phyloP scores from a whole-genome alignment of 2,888 invertebrate genomes.

The Agonopterix arenella region DNA sequence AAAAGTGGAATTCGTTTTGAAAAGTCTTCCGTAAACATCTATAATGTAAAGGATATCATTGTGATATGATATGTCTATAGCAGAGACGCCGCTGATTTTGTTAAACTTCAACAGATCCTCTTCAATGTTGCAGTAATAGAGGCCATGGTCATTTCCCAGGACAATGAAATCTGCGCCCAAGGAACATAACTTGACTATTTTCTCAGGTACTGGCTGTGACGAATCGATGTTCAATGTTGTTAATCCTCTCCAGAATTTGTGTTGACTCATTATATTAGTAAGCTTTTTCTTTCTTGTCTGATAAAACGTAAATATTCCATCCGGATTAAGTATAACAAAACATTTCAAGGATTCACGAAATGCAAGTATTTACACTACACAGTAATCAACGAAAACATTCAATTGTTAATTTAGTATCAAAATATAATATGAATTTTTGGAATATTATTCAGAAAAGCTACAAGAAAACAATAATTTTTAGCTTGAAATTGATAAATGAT shows the following conservation, averaged over 20 bases:
- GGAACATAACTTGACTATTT: conserved; percentile 64
- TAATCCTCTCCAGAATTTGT: conserved; percentile 68
- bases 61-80: conserved; percentile 80
- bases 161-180: conserved; percentile 55
- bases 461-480: neutral
- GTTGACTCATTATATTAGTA: conserved; percentile 57
- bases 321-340: no score
- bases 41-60: conserved; percentile 78
- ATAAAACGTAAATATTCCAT: no score
- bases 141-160: conserved; percentile 61
- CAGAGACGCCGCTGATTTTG: conserved; percentile 70
- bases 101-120: conserved; percentile 58
- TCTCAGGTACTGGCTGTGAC: conserved; percentile 60
- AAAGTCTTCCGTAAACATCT: conserved; percentile 78
- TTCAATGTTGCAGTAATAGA: conserved; percentile 58
- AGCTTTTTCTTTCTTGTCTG: conserved; percentile 17
- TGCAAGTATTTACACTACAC: no score
- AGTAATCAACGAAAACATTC: no score
- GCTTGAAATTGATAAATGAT: neutral
- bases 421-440: neutral
- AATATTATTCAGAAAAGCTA: no score
- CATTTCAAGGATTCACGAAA: no score
- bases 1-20: conserved; percentile 73
- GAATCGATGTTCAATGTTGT: conserved; percentile 45
- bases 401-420: neutral